These are phyloP conservation scores for Rhadinocentrus ornatus DNA, from an alignment of 2,797 vertebrate species.

Conservation along the genomic window DNA sequence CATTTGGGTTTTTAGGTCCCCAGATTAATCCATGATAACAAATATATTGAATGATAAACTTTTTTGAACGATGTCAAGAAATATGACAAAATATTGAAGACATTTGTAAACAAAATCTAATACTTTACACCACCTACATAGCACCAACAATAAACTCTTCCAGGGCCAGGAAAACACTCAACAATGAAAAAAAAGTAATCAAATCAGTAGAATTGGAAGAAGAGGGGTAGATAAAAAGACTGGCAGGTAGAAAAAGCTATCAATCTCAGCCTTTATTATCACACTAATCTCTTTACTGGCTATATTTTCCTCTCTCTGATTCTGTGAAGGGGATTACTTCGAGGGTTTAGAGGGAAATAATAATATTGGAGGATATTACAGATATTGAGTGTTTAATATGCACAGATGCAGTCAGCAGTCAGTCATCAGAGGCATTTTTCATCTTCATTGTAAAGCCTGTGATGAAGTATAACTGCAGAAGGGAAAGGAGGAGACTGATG, in stretches of 20 bases:
- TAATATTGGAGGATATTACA: constrained; percentile 51
- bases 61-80: not conserved
- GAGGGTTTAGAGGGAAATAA: constrained; percentile 37
- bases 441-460: constrained; percentile 29
- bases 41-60: too few species aligned
- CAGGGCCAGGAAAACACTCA: constrained; percentile 7
- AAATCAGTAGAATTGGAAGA: constrained; percentile 3
- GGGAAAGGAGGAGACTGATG: constrained; percentile 6
- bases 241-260: constrained; percentile 25
- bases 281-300: constrained; percentile 53
- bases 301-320: constrained; percentile 22
- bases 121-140: not conserved
- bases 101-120: not conserved
- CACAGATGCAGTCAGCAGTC: constrained; percentile 31
- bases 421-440: constrained; percentile 46
- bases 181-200: constrained; percentile 22
- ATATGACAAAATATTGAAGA: not conserved
- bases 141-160: not conserved
- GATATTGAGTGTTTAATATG: constrained; percentile 44
- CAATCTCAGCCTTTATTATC: constrained; percentile 52
- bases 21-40: too few species aligned
- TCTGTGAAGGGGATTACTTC: constrained; percentile 36
- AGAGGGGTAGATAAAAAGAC: constrained; percentile 1
- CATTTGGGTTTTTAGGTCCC: too few species aligned
- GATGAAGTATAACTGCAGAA: constrained; percentile 27